phyloP scores from a whole-genome alignment of 2,888 invertebrate genomes.

The Nymphalis polychloros region DNA sequence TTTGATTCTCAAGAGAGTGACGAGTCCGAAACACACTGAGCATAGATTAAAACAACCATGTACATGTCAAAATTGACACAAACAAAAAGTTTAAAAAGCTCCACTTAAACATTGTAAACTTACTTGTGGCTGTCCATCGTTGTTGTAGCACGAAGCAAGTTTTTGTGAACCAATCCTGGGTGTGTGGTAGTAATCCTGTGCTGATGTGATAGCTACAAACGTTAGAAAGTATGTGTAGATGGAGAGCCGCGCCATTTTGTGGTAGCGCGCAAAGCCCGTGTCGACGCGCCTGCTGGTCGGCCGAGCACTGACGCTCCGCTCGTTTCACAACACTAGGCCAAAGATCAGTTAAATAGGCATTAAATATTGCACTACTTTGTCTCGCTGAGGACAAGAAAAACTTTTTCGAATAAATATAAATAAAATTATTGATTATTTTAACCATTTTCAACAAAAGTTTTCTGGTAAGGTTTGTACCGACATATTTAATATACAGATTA shows the following conservation, averaged over 20 bases:
- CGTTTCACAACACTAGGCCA: slow-evolving; percentile 73
- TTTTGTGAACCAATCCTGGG: slow-evolving; percentile 67
- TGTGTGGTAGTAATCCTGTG: slow-evolving; percentile 66
- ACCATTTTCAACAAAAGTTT: background rate
- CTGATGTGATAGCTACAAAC: slow-evolving; percentile 52
- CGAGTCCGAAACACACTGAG: slow-evolving; percentile 6
- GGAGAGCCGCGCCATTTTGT: slow-evolving; percentile 68
- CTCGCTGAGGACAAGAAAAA: slow-evolving; percentile 30
- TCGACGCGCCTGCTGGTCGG: slow-evolving; percentile 65
- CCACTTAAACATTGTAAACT: slow-evolving; percentile 48
- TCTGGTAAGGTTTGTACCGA: too few relatives aligned
- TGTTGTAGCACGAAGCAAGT: slow-evolving; percentile 69
- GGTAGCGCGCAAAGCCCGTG: slow-evolving; percentile 59
- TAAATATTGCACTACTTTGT: slow-evolving; percentile 26
- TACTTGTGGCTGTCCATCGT: slow-evolving; percentile 70
- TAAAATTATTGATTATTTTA: background rate
- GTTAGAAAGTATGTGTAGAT: slow-evolving; percentile 57
- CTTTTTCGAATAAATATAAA: background rate
- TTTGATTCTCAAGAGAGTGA: slow-evolving; percentile 8
- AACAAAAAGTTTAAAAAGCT: slow-evolving; percentile 51
- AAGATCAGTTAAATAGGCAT: slow-evolving; percentile 48
- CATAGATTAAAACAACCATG: slow-evolving; percentile 43
- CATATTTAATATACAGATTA: too few relatives aligned
- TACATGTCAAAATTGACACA: slow-evolving; percentile 52
- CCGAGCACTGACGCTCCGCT: slow-evolving; percentile 66